A percentile compares a stretch with the other conserved stretches of the same genome.
Evolutionary conservation across 2,888 invertebrate species (phyloP).

Genomic region (Podotricha telesiphe): DNA sequence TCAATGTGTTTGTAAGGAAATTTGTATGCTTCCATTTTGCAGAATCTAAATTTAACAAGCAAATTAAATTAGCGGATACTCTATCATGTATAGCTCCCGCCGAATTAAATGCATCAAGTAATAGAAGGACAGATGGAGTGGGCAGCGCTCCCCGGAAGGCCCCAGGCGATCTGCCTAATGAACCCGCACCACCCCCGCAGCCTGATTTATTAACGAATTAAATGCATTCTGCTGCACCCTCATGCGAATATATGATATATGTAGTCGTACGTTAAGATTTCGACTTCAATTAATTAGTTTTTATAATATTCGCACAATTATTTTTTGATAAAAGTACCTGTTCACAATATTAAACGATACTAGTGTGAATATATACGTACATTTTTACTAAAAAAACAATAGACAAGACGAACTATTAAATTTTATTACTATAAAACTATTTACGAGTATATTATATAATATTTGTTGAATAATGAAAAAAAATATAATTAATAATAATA

Average conservation of each 20-base stretch:
- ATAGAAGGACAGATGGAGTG: conserved; percentile 68
- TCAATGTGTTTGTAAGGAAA: conserved; percentile 33
- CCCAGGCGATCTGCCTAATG: conserved; percentile 80
- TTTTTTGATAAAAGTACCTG: too few species aligned
- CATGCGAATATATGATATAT: conserved; percentile 62
- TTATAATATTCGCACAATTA: too few species aligned
- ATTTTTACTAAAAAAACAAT: neutral
- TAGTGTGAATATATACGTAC: too few species aligned
- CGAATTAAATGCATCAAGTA: conserved; percentile 73
- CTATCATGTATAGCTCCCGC: conserved; percentile 66
- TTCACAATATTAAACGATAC: too few species aligned
- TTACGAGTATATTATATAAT: neutral
- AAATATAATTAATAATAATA: neutral
- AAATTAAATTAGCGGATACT: conserved; percentile 47
- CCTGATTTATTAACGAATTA: conserved; percentile 84
- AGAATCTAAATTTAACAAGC: conserved; percentile 38
- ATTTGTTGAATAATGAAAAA: neutral
- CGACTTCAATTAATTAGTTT: conserved; percentile 37
- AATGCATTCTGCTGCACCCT: conserved; percentile 81
- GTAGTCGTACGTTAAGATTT: conserved; percentile 41
- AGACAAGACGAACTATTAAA: neutral
- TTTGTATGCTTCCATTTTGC: conserved; percentile 26
- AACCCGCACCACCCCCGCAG: conserved; percentile 76
- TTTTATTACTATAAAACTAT: neutral
- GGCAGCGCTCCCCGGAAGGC: conserved; percentile 76